Base-by-base conservation (phyloP, 2,797 vertebrate species). In the Cetoscarus ocellatus region DNA sequence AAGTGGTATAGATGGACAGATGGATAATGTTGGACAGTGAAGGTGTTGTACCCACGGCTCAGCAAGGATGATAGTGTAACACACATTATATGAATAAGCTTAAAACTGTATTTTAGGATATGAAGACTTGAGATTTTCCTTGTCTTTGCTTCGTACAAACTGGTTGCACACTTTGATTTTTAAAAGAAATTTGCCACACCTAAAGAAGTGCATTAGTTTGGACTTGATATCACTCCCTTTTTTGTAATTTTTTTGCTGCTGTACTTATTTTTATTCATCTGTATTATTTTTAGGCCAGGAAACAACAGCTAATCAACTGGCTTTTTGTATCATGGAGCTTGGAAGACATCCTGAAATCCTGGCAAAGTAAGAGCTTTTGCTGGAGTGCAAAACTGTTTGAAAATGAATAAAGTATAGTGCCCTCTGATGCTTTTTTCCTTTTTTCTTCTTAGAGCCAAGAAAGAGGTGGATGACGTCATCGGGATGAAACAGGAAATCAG, bases 391-490 rank as follows among this genome's bases (percentile, higher is more conserved):
- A 18, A 35, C 1, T 10, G 5, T 36, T 43, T 13, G 0, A 9
- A 15, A 7, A 36, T 48, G 13, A 3, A 19, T 19, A 8, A 0
- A 52, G 1, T 42, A 4, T 3, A 10, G 12, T 4, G 18, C 9
- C 42, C 67, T 64, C 8, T 43, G 14, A 7, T 36, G 17, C 3
- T 9, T 0, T 51, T 2, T 38, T 61, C 63, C 72, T 39, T 3
- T 57, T 70, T 11, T 27, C 19, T 11, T 8, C 15, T 62, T 78
- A 99, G 97, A 87, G 86, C 83, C 71, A 96, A 87, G 80, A 92
- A 92, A 0, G 97, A 98, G 86, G 95, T 99, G 77, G 96, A 97
- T 40, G 95, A 97, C 8, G 95, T 96, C 42, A 87, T 98, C n/a
- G 97, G 97, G 49, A 90, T 94, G 75, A 98, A 95, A 90, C 89